Evolutionary conservation across 2,797 vertebrate species (phyloP).

Genomic region (Cuniculus paca): DNA sequence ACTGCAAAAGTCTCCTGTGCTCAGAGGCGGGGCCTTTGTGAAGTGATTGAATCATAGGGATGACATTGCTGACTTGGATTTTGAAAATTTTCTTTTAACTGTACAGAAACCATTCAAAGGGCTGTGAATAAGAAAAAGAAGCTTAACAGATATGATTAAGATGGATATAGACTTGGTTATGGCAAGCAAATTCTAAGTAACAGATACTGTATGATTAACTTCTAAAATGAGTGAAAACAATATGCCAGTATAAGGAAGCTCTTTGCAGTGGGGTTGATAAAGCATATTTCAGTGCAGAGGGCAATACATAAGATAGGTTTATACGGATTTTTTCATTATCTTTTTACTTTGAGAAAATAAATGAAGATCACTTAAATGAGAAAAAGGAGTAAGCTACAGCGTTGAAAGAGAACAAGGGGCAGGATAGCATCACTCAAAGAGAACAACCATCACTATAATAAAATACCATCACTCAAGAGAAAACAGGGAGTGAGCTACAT

Average conservation of each 20-base stretch:
- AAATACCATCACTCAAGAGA: no score
- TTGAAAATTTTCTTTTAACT: constrained; percentile 20
- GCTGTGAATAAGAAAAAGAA: background rate
- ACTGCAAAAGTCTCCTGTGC: no score
- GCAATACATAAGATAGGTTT: background rate
- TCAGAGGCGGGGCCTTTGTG: no score
- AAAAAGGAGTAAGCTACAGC: background rate
- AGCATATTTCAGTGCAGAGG: fast-evolving
- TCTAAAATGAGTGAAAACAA: background rate
- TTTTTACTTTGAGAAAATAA: background rate
- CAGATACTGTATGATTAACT: background rate
- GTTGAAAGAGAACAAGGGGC: background rate
- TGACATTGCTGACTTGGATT: no score
- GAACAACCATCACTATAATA: background rate
- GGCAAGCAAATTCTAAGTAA: background rate
- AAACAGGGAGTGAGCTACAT: no score
- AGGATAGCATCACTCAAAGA: background rate
- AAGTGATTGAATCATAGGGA: no score
- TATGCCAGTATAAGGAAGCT: background rate
- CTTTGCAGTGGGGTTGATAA: no score
- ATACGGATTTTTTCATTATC: background rate
- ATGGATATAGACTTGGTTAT: background rate
- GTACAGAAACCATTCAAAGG: background rate
- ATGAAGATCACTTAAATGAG: background rate
- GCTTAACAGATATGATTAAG: background rate